phyloP scores from a whole-genome alignment of 2,113 vertebrate genomes.

The Trichomycterus rosablanca region DNA sequence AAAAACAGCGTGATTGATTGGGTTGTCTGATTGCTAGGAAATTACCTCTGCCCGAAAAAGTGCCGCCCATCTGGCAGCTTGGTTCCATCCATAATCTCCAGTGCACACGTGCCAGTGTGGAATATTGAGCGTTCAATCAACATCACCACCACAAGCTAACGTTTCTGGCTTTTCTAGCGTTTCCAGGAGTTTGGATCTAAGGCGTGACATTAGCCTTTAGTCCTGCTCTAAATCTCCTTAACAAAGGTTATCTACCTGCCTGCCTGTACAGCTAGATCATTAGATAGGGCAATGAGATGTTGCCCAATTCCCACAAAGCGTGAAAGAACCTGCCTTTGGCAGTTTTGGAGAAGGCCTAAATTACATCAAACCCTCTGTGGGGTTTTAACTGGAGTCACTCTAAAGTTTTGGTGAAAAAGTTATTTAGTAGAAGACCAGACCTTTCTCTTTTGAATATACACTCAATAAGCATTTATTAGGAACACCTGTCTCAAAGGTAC shows the following conservation, averaged over 20 bases:
- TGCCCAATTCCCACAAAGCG: not conserved
- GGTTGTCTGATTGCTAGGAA: conserved; percentile 72
- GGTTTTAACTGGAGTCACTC: not conserved
- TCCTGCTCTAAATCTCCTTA: not conserved
- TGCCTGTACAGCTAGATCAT: not conserved
- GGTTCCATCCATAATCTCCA: conserved; percentile 73
- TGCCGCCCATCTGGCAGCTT: conserved; percentile 68
- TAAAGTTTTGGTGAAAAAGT: too few relatives aligned
- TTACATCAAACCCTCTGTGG: conserved; percentile 1
- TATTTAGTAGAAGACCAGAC: too few relatives aligned
- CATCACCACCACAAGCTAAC: not conserved
- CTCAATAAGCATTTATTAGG: too few relatives aligned
- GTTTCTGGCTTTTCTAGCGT: not conserved
- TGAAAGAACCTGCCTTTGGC: conserved; percentile 7
- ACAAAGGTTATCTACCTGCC: not conserved
- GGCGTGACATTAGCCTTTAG: not conserved
- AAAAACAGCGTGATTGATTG: conserved; percentile 59
- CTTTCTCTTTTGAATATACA: too few relatives aligned
- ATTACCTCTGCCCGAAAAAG: conserved; percentile 66
- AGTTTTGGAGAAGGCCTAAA: not conserved
- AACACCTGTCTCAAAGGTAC: too few relatives aligned
- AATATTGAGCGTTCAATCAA: conserved; percentile 20
- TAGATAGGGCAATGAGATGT: not conserved
- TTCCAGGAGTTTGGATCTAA: not conserved
- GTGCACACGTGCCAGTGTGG: conserved; percentile 8